phyloP scores from a whole-genome alignment of 2,113 vertebrate genomes.

The Muntiacus muntjak region DNA sequence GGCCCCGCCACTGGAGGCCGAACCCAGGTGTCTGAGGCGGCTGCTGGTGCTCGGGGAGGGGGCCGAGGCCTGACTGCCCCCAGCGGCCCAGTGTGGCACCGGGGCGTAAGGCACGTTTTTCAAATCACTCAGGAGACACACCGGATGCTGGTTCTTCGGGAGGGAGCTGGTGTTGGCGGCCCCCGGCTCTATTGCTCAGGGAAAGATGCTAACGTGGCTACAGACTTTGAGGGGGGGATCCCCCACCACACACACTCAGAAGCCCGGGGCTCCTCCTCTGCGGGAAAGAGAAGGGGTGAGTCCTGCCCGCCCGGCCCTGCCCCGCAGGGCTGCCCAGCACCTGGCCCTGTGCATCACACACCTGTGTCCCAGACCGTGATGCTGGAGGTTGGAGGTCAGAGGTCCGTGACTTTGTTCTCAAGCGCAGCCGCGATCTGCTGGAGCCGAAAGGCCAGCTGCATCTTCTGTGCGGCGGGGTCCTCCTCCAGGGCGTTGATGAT shows the following conservation, averaged over 20 bases:
- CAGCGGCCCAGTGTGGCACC: background rate
- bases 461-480: conserved; percentile 96
- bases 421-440: conserved; percentile 96
- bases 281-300: background rate
- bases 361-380: background rate
- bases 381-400: conserved; percentile 82
- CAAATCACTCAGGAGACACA: background rate
- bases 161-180: conserved; percentile 36
- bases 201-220: background rate
- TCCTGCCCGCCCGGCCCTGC: accelerated
- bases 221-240: background rate
- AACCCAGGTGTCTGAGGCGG: background rate
- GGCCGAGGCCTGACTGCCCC: background rate
- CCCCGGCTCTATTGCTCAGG: conserved; percentile 33
- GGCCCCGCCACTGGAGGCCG: background rate
- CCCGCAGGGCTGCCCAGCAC: background rate
- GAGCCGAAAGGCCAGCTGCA: conserved; percentile 96
- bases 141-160: conserved; percentile 11
- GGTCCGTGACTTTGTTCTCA: conserved; percentile 98
- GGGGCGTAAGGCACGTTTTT: conserved; percentile 69
- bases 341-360: background rate
- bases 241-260: background rate
- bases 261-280: conserved; percentile 64
- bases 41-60: conserved; percentile 42
- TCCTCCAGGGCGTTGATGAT: conserved; percentile 96